Conservation (phyloP, 1,140 invertebrate genomes). For the Himalopsyche phryganea region DNA sequence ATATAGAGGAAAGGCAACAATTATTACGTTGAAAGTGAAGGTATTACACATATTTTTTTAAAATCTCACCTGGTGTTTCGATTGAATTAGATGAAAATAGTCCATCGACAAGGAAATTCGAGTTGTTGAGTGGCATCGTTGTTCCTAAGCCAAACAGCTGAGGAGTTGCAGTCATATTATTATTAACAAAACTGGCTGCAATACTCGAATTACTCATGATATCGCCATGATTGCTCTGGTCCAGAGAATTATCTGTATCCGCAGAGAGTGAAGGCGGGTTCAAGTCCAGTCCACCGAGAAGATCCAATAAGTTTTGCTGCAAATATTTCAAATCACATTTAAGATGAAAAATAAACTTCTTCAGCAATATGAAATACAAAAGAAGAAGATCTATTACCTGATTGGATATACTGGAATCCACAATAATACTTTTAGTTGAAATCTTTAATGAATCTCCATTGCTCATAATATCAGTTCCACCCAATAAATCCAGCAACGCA, state of each 20-base stretch:
- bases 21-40: too few relatives aligned
- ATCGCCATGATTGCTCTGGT: slow-evolving; percentile 19
- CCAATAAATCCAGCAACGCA: slow-evolving; percentile 70
- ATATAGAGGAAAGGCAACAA: too few relatives aligned
- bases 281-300: slow-evolving; percentile 72
- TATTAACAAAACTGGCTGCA: slow-evolving; percentile 30
- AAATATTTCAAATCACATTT: not conserved
- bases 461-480: slow-evolving; percentile 62
- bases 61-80: slow-evolving; percentile 24
- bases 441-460: slow-evolving; percentile 56
- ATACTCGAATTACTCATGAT: slow-evolving; percentile 26
- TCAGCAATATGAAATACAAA: not conserved
- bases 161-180: slow-evolving; percentile 27
- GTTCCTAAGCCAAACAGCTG: slow-evolving; percentile 26
- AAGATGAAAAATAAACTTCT: not conserved
- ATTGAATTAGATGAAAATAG: slow-evolving; percentile 47
- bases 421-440: slow-evolving; percentile 49
- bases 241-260: slow-evolving; percentile 38
- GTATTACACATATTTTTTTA: too few relatives aligned
- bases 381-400: slow-evolving; percentile 20
- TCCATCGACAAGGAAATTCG: slow-evolving; percentile 61
- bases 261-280: slow-evolving; percentile 41
- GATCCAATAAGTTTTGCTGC: slow-evolving; percentile 76
- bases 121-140: slow-evolving; percentile 37
- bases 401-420: slow-evolving; percentile 50